phyloP scores from a whole-genome alignment of 2,113 vertebrate genomes.

The Calidris pygmaea region DNA sequence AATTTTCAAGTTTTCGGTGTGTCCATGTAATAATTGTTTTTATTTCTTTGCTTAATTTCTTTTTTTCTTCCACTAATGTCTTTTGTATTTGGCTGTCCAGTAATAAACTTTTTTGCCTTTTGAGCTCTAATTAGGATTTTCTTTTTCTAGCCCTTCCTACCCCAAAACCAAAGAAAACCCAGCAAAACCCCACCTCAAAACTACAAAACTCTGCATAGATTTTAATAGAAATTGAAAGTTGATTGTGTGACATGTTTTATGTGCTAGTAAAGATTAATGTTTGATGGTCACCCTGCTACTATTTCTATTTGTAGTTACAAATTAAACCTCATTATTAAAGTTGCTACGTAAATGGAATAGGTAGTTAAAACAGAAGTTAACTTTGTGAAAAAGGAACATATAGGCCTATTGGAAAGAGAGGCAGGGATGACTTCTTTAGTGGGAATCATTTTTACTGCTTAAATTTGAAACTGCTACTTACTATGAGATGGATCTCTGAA shows the following conservation, averaged over 20 bases:
- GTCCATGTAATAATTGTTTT: neutral
- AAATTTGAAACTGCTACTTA: constrained; percentile 44
- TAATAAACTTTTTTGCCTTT: neutral
- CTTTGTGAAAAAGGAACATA: neutral
- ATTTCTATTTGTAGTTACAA: neutral
- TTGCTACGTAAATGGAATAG: neutral
- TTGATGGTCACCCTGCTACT: neutral
- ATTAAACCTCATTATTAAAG: neutral
- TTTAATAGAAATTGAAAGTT: neutral
- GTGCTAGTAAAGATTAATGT: neutral
- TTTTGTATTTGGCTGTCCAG: neutral
- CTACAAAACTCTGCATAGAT: neutral
- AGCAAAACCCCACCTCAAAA: neutral
- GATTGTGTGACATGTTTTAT: neutral
- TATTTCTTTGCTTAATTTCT: neutral
- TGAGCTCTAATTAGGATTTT: neutral
- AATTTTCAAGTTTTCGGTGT: neutral
- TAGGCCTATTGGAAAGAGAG: neutral
- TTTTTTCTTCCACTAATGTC: neutral
- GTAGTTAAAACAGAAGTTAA: neutral
- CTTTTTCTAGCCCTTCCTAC: neutral
- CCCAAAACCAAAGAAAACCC: neutral
- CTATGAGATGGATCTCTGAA: constrained; percentile 35
- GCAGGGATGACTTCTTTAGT: neutral
- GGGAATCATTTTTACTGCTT: constrained; percentile 4